These are phyloP conservation scores for human DNA, from an alignment of 2,113 vertebrate species.

Conservation along the genomic window DNA sequence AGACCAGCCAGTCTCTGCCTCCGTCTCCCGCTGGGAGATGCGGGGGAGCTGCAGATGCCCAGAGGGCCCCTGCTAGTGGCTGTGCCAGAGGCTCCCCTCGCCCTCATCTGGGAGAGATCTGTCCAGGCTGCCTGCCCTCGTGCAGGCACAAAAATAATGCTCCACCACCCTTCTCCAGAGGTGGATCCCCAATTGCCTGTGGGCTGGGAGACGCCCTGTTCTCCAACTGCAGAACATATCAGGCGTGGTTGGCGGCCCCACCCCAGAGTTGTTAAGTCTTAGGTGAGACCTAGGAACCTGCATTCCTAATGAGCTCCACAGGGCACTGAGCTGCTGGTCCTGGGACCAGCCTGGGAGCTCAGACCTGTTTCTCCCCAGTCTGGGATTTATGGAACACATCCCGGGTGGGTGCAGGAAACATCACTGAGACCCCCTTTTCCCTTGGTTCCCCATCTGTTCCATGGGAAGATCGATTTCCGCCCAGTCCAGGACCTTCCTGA, in stretches of 20 bases:
- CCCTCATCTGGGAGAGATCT: neutral
- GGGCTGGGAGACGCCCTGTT: too few species aligned
- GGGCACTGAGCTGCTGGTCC: neutral
- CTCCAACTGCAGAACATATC: neutral
- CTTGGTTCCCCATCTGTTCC: neutral
- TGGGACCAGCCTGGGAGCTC: too few species aligned
- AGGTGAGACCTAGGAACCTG: neutral
- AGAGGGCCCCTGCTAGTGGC: neutral
- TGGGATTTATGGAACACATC: accelerated
- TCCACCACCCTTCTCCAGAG: slow-evolving; percentile 36
- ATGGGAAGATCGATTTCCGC: neutral
- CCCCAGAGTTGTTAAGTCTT: neutral
- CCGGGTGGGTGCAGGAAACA: neutral
- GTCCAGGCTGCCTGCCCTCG: too few species aligned
- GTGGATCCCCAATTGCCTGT: neutral
- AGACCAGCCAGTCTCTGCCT: slow-evolving; percentile 71
- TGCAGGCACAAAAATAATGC: neutral
- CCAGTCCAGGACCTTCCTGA: neutral
- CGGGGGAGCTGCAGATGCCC: neutral
- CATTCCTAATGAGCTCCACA: neutral
- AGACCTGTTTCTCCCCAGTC: too few species aligned
- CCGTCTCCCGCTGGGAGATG: slow-evolving; percentile 67
- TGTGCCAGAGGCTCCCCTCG: accelerated
- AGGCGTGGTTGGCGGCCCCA: neutral
- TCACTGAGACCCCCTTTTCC: neutral